Evolutionary conservation across 2,113 vertebrate species (phyloP).

Genomic region (Gasterosteus nipponicus): DNA sequence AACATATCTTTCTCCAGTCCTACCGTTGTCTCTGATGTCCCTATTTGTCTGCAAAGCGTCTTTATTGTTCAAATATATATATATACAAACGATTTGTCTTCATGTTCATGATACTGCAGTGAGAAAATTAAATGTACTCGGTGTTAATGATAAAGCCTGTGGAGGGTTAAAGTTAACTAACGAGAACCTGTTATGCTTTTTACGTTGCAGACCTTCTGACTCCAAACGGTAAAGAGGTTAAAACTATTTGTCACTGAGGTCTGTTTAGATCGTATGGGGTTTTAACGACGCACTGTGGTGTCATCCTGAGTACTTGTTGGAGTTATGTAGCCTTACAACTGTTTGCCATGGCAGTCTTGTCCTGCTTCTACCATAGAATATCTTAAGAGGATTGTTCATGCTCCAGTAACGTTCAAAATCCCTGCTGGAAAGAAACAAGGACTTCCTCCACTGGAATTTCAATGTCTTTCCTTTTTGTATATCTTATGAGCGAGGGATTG

Average conservation of each 20-base stretch:
- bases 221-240: not conserved
- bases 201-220: not conserved
- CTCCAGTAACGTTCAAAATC: conserved; percentile 60
- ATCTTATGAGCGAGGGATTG: conserved; percentile 34
- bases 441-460: conserved; percentile 30
- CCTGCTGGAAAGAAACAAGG: conserved; percentile 33
- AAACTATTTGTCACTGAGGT: not conserved
- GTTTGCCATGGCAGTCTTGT: conserved; percentile 10
- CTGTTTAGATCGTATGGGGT: not conserved
- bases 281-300: not conserved
- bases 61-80: not conserved
- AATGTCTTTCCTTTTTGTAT: conserved; percentile 39
- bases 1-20: not conserved
- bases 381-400: conserved; percentile 69
- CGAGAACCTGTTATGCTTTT: not conserved
- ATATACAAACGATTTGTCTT: not conserved
- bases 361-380: conserved; percentile 43
- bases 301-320: conserved; percentile 5
- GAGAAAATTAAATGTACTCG: not conserved
- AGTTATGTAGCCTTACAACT: conserved; percentile 11
- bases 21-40: not conserved
- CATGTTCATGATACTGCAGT: not conserved
- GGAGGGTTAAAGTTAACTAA: not conserved
- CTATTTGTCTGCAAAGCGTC: not conserved
- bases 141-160: not conserved